These are phyloP conservation scores for Drosophila varians DNA, from an alignment of 1,140 invertebrate species.

Conservation along the genomic window DNA sequence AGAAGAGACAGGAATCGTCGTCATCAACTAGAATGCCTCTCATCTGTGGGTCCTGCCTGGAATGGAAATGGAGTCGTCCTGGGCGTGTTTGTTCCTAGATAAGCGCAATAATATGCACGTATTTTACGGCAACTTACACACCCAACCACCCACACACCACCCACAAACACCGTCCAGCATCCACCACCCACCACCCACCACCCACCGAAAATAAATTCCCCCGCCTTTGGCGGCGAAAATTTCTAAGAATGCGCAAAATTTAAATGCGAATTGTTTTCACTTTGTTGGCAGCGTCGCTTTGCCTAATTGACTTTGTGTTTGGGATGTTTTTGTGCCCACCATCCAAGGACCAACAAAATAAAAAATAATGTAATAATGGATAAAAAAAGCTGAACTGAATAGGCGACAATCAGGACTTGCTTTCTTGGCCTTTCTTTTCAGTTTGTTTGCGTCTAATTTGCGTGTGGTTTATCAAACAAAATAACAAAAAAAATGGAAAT, in stretches of 20 bases:
- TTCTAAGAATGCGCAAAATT: slow-evolving; percentile 75
- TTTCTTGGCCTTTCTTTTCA: slow-evolving; percentile 55
- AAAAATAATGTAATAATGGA: slow-evolving; percentile 18
- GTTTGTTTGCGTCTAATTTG: slow-evolving; percentile 73
- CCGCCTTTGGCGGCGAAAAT: slow-evolving; percentile 16
- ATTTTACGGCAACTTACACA: slow-evolving; percentile 64
- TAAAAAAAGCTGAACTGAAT: slow-evolving; percentile 56
- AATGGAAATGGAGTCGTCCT: slow-evolving; percentile 50
- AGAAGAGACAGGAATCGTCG: slow-evolving; percentile 43
- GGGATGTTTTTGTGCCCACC: background rate
- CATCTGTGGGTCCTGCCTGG: slow-evolving; percentile 21
- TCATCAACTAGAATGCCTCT: slow-evolving; percentile 62
- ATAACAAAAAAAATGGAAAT: slow-evolving; percentile 1
- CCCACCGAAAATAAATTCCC: slow-evolving; percentile 2
- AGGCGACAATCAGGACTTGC: slow-evolving; percentile 73
- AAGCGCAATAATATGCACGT: slow-evolving; percentile 80
- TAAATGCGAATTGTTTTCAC: slow-evolving; percentile 80
- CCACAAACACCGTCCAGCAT: too few relatives aligned
- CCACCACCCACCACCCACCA: background rate
- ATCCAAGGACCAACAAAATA: slow-evolving; percentile 14
- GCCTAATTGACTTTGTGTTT: slow-evolving; percentile 76
- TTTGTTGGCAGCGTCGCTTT: slow-evolving; percentile 70
- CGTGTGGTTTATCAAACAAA: slow-evolving; percentile 62
- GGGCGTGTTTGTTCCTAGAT: slow-evolving; percentile 79
- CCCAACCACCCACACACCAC: slow-evolving; percentile 12